phyloP scores from a whole-genome alignment of 2,113 vertebrate species.

The Callipepla californica region DNA sequence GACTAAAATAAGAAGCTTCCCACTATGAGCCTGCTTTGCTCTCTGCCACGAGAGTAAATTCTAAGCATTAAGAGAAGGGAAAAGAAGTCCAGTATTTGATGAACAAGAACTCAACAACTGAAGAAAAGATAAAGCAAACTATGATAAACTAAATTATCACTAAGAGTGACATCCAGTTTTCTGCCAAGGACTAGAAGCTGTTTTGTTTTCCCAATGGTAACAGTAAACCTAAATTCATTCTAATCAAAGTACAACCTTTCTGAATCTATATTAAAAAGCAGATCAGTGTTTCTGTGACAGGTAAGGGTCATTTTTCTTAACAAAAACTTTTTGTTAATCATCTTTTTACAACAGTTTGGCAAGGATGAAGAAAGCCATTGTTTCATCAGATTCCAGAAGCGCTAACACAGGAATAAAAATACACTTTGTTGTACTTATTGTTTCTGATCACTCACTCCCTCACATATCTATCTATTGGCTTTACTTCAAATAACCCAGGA shows the following conservation, averaged over 20 bases:
- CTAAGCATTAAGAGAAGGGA: not conserved
- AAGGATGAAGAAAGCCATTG: not conserved
- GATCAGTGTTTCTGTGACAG: not conserved
- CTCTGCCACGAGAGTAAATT: not conserved
- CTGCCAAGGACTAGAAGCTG: not conserved
- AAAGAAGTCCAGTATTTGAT: not conserved
- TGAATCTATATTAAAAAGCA: not conserved
- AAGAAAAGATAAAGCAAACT: not conserved
- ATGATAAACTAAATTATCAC: not conserved
- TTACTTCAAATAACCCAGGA: not conserved
- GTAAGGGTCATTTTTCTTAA: not conserved
- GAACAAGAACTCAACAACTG: not conserved
- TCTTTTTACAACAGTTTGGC: not conserved
- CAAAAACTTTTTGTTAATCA: not conserved
- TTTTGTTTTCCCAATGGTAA: not conserved
- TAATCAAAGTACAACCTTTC: not conserved
- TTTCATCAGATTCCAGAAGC: not conserved
- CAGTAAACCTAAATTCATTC: not conserved
- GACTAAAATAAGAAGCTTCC: not conserved
- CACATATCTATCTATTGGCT: not conserved
- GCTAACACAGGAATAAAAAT: not conserved
- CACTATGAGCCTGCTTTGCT: not conserved
- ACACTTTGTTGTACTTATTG: not conserved
- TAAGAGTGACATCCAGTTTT: not conserved
- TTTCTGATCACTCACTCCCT: not conserved